Evolutionary conservation across 2,113 vertebrate species (phyloP).

Genomic region (Pteruthius melanotis): DNA sequence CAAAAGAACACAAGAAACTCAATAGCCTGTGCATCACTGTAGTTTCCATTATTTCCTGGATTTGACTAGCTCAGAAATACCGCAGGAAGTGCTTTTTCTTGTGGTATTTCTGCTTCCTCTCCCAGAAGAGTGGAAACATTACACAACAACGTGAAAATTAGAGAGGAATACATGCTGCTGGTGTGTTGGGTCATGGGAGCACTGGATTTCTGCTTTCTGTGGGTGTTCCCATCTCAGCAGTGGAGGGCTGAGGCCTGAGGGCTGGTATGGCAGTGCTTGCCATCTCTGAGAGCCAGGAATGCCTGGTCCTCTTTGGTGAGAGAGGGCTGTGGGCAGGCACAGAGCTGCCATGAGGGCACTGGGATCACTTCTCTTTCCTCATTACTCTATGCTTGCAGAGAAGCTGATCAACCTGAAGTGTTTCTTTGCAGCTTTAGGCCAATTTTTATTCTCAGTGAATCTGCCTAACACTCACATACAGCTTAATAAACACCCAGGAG

Average conservation of each 20-base stretch:
- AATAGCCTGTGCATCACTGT: neutral
- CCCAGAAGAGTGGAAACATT: neutral
- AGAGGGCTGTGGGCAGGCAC: neutral
- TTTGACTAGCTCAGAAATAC: slow-evolving; percentile 20
- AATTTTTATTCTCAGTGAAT: neutral
- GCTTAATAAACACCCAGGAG: neutral
- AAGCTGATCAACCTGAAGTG: neutral
- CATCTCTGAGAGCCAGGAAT: neutral
- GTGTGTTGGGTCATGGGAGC: neutral
- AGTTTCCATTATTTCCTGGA: slow-evolving; percentile 39
- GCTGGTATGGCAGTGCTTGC: accelerated
- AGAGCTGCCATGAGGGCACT: neutral
- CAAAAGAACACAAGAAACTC: neutral
- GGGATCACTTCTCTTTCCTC: neutral
- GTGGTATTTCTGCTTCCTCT: slow-evolving; percentile 31
- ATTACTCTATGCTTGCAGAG: neutral
- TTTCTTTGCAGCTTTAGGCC: neutral
- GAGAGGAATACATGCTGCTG: accelerated
- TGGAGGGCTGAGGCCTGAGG: neutral
- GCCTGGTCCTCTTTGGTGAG: neutral
- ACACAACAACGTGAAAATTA: slow-evolving; percentile 14
- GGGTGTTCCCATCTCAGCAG: neutral
- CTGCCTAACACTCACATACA: neutral
- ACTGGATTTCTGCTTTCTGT: neutral
- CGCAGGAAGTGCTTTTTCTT: slow-evolving; percentile 43